Percentiles rank a stretch among this genome's conserved stretches.
Conservation (phyloP, 2,113 vertebrate species). For the Pelobates fuscus region DNA sequence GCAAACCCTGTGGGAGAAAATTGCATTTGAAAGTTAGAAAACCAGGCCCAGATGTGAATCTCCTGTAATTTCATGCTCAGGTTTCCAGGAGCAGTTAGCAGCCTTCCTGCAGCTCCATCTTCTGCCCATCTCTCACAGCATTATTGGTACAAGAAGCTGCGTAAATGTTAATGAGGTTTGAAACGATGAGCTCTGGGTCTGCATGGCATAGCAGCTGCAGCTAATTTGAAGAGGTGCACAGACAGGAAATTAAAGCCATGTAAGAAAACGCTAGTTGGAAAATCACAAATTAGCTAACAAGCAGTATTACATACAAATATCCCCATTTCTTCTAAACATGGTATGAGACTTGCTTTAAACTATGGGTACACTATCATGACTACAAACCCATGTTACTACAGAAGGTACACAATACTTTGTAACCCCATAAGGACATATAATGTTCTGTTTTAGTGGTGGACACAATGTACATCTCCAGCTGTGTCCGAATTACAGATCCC, state of each 20-base stretch:
- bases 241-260: constrained; percentile 41
- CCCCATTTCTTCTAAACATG: no score
- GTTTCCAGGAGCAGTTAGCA: constrained; percentile 26
- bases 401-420: no score
- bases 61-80: constrained; percentile 45
- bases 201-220: constrained; percentile 38
- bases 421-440: no score
- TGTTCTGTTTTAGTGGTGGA: no score
- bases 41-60: constrained; percentile 42
- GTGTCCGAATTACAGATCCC: no score
- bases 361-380: no score
- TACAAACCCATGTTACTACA: no score
- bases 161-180: constrained; percentile 50
- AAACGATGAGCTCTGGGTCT: constrained; percentile 36
- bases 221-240: constrained; percentile 30
- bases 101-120: constrained; percentile 33
- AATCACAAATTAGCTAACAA: constrained; percentile 43
- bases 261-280: constrained; percentile 9
- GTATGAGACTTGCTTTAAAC: no score
- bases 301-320: not conserved
- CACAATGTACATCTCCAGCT: no score
- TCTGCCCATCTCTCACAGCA: constrained; percentile 19
- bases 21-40: constrained; percentile 43
- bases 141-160: constrained; percentile 46
- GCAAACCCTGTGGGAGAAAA: constrained; percentile 39